A percentile compares a stretch with the other conserved stretches of the same genome.
Evolutionary conservation across 2,888 invertebrate genomes (phyloP).

Genomic region (Onthophagus sagittarius): DNA sequence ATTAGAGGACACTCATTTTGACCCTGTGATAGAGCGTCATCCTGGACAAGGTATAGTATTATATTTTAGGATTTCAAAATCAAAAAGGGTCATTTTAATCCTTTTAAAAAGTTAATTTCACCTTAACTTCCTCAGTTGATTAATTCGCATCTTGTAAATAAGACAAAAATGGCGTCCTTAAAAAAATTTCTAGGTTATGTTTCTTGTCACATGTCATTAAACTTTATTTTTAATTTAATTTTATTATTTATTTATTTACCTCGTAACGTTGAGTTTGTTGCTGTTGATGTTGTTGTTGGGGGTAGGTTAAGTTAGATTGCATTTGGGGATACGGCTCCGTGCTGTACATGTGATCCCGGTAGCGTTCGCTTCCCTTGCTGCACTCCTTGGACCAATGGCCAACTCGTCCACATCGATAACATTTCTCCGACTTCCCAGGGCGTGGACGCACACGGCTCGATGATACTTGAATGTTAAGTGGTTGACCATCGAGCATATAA

Average conservation of each 20-base stretch:
- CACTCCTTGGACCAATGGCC: constrained; percentile 98
- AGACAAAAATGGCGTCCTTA: neutral
- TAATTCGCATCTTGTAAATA: too few species aligned
- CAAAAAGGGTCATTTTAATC: too few species aligned
- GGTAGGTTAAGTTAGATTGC: constrained; percentile 6
- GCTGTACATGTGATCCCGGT: constrained; percentile 83
- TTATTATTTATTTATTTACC: neutral
- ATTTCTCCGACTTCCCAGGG: constrained; percentile 93
- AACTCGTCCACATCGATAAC: constrained; percentile 90
- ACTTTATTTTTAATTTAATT: neutral
- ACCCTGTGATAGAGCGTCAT: too few species aligned
- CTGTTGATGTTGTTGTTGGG: constrained; percentile 4
- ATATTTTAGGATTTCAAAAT: too few species aligned
- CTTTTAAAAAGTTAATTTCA: too few species aligned
- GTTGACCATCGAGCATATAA: constrained; percentile 85
- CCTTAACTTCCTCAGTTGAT: too few species aligned
- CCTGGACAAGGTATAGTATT: too few species aligned
- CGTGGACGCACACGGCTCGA: constrained; percentile 90
- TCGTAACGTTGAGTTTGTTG: constrained; percentile 2
- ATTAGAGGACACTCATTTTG: too few species aligned
- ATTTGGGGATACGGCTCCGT: constrained; percentile 68
- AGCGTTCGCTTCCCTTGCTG: constrained; percentile 73
- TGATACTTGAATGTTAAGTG: constrained; percentile 90
- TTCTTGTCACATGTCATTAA: neutral
- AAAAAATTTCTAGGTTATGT: too few species aligned